phyloP scores from a whole-genome alignment of 1,140 invertebrate species.

The Asobara japonica region DNA sequence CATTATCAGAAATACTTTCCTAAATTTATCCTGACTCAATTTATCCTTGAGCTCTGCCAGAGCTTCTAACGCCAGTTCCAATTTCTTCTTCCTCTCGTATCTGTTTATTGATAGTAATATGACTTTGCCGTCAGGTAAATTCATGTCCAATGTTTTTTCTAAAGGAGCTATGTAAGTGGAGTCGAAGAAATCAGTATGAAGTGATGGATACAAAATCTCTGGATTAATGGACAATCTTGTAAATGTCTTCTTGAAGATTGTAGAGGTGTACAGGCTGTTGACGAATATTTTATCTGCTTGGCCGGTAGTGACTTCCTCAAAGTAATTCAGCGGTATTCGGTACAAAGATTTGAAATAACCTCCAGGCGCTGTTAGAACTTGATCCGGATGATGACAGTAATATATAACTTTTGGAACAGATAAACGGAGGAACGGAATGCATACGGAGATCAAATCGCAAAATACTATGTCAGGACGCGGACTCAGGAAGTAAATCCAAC shows the following conservation, averaged over 20 bases:
- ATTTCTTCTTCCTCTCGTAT: conserved; percentile 97
- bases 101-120: conserved; percentile 95
- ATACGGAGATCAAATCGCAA: conserved; percentile 91
- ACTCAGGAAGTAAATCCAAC: conserved; percentile 60
- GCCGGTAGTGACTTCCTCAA: conserved; percentile 91
- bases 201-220: conserved; percentile 93
- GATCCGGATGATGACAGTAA: conserved; percentile 99
- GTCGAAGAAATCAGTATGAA: conserved; percentile 84
- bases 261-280: conserved; percentile 92
- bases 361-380: conserved; percentile 79
- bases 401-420: conserved; percentile 81
- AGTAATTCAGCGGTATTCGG: conserved; percentile 87
- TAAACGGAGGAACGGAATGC: conserved; percentile 84
- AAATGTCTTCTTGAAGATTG: conserved; percentile 88
- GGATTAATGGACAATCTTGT: conserved; percentile 73
- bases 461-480: conserved; percentile 85
- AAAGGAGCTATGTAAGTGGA: conserved; percentile 66
- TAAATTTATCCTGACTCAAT: conserved; percentile 69
- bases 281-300: conserved; percentile 90
- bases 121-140: conserved; percentile 66
- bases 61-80: conserved; percentile 84
- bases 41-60: conserved; percentile 74
- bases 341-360: conserved; percentile 82
- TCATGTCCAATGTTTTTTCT: conserved; percentile 61
- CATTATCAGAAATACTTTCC: conserved; percentile 85